Percentiles rank a stretch among this genome's conserved stretches.
phyloP scores from a whole-genome alignment of 2,113 vertebrate species.

The Malurus melanocephalus region DNA sequence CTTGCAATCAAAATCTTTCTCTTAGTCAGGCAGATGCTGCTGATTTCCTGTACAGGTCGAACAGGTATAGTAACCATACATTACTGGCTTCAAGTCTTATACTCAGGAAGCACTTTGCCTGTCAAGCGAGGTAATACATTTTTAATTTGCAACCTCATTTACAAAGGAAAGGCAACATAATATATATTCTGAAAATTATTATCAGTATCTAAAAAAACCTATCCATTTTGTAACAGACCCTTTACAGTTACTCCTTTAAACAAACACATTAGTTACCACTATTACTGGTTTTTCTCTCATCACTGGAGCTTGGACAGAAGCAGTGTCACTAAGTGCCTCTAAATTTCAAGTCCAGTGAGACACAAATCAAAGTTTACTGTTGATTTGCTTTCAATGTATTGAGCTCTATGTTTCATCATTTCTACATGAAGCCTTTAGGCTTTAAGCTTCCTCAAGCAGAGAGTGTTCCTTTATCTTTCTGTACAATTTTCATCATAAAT shows the following conservation, averaged over 20 bases:
- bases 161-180: neutral
- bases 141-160: constrained; percentile 19
- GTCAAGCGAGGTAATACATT: neutral
- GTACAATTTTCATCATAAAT: neutral
- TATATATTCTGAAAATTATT: neutral
- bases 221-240: neutral
- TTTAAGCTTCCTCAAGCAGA: neutral
- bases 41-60: neutral
- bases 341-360: neutral
- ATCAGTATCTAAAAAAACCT: neutral
- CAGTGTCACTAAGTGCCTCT: neutral
- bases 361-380: neutral
- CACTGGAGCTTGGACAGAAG: neutral
- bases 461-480: neutral
- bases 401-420: neutral
- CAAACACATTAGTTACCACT: neutral
- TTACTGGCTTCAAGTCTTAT: neutral
- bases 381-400: neutral
- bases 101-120: constrained; percentile 10
- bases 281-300: neutral
- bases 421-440: neutral
- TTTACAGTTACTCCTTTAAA: neutral
- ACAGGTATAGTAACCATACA: neutral
- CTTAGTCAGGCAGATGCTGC: neutral
- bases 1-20: neutral